Base-by-base conservation (phyloP, 2,113 vertebrate species). In the Cynocephalus volans region DNA sequence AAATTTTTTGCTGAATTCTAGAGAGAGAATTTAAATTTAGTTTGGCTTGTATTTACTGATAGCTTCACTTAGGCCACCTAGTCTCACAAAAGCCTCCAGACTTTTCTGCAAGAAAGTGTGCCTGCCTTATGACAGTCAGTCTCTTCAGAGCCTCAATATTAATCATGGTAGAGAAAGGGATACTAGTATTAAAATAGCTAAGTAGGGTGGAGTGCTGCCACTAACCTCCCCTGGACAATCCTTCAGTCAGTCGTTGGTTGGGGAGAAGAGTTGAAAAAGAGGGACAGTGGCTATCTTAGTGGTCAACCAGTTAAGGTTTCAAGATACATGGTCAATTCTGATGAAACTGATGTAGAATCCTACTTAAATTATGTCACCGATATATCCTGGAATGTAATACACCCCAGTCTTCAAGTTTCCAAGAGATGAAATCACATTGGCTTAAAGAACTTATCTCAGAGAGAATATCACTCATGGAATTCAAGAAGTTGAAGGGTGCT, bases 391-490 rank as follows among this genome's bases (percentile, higher is more conserved):
- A 62, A 93, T 96, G 41, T 67, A 91, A 93, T 77, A 82, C 6
- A 62, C 82, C 56, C 64, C 8, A 31, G n/a, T 82, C 56, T 88
- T 95, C 9, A 50, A 26, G 45, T 89, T 95, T 91, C 92, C 77
- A 92, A 86, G 87, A 96, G 79, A 79, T 54, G 82, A 79, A 89
- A 82, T 88, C 77, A 88, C 67, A 95, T 28, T 95, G 52, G 14
- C 62, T 91, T 87, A 88, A 93, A 95, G 77, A 81, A 67, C 48
- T 73, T 81, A 89, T 79, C 48, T 31, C 83, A 76, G 64, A 90
- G 48, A 64, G 69, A 95, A 0, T 79, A 28, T 97, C 48, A 28
- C 50, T 84, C 48, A 50, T 67, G 69, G 54, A 93, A 73, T 85
- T 83, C 45, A 84, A 96, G 92, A 88, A 67, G 23, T 36, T 80